A percentile compares a stretch with the other conserved stretches of the same genome.
Conservation (phyloP, 2,797 vertebrate species). For the Steatocranus sp. region DNA sequence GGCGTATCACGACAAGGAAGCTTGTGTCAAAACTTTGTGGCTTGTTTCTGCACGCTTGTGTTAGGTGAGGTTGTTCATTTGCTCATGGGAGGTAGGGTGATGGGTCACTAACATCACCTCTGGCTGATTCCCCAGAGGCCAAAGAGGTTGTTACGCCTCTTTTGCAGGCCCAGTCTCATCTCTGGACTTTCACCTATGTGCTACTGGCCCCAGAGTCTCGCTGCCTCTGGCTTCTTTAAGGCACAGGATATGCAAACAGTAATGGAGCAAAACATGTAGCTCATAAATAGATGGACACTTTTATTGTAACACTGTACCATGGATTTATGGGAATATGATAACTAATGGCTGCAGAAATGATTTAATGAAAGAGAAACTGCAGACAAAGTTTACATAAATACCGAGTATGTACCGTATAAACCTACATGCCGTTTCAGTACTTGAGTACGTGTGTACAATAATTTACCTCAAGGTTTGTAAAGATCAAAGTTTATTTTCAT, state of each 20-base stretch:
- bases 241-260: slow-evolving; percentile 6
- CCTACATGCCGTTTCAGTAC: neutral
- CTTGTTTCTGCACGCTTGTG: slow-evolving; percentile 44
- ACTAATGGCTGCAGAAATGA: neutral
- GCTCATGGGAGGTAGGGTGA: slow-evolving; percentile 47
- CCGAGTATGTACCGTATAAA: neutral
- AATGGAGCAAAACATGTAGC: slow-evolving; percentile 33
- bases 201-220: neutral
- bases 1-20: neutral
- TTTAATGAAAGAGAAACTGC: neutral
- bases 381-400: neutral
- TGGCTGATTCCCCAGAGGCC: slow-evolving; percentile 39
- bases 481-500: neutral
- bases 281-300: slow-evolving; percentile 33
- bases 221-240: slow-evolving; percentile 10
- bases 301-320: neutral
- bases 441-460: neutral
- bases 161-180: slow-evolving; percentile 37
- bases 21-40: slow-evolving; percentile 17
- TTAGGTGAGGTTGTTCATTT: slow-evolving; percentile 26
- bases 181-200: slow-evolving; percentile 43
- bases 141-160: slow-evolving; percentile 34
- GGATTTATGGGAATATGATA: neutral
- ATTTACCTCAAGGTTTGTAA: neutral
- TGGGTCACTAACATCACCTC: slow-evolving; percentile 56